Conservation (phyloP, 2,888 invertebrate species). For the Autographa pulchrina region DNA sequence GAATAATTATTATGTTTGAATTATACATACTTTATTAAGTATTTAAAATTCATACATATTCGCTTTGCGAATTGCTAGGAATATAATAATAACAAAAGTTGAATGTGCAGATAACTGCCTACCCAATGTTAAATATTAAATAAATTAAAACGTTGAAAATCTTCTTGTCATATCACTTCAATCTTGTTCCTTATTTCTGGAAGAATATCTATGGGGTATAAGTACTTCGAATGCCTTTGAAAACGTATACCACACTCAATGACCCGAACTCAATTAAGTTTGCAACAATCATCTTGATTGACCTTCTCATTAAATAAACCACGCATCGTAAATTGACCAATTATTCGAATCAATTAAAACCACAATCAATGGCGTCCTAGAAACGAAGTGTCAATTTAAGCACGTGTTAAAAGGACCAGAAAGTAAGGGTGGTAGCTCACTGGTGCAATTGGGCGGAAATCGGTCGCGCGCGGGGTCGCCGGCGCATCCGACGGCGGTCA, state of each 20-base stretch:
- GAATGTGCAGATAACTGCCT: too few species aligned
- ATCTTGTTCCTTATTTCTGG: neutral
- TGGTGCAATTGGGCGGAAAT: slow-evolving; percentile 76
- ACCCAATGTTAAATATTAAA: too few species aligned
- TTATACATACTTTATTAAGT: too few species aligned
- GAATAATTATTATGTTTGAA: too few species aligned
- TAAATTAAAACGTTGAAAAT: too few species aligned
- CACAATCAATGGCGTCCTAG: slow-evolving; percentile 29
- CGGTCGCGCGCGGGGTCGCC: slow-evolving; percentile 71
- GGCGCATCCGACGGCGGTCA: slow-evolving; percentile 73
- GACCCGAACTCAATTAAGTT: neutral
- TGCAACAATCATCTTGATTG: neutral
- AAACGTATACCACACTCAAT: neutral
- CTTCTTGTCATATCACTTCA: too few species aligned
- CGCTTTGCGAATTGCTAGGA: too few species aligned
- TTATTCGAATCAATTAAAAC: slow-evolving; percentile 12
- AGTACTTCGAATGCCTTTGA: neutral
- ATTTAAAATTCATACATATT: too few species aligned
- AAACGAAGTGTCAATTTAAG: slow-evolving; percentile 36
- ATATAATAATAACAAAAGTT: too few species aligned
- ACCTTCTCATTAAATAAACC: slow-evolving; percentile 16
- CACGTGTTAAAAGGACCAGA: slow-evolving; percentile 36
- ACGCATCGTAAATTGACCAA: neutral
- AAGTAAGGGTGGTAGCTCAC: slow-evolving; percentile 58
- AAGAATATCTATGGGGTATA: neutral